Percentiles rank a stretch among this genome's conserved stretches.
phyloP scores from a whole-genome alignment of 2,888 invertebrate species.

The Callyntrura sp. region DNA sequence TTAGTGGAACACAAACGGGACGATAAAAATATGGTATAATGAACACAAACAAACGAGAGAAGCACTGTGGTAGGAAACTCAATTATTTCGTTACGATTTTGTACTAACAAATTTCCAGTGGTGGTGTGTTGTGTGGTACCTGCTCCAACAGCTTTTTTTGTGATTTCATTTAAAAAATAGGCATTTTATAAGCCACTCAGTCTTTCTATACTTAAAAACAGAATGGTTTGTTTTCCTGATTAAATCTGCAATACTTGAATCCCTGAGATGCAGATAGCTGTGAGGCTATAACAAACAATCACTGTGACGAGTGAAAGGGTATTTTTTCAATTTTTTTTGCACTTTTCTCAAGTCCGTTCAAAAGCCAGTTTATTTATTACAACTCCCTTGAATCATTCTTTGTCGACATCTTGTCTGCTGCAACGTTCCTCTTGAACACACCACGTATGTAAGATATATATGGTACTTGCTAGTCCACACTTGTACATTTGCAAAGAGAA shows the following conservation, averaged over 20 bases:
- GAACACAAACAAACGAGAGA: conserved; percentile 41
- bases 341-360: neutral
- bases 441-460: no score
- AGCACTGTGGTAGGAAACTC: conserved; percentile 41
- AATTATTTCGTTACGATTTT: neutral
- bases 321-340: neutral
- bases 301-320: neutral
- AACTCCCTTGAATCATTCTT: neutral
- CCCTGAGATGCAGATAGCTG: no score
- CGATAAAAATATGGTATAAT: conserved; percentile 24
- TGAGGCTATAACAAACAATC: conserved; percentile 37
- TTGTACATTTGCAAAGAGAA: neutral
- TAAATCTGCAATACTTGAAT: neutral
- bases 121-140: neutral
- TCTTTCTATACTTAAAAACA: neutral
- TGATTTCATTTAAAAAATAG: neutral
- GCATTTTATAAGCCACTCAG: neutral
- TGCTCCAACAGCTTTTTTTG: neutral
- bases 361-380: neutral
- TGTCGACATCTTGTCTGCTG: conserved; percentile 27
- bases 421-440: neutral
- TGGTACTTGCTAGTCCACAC: no score
- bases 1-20: conserved; percentile 22
- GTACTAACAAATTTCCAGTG: conserved; percentile 54
- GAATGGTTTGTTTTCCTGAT: conserved; percentile 21